phyloP scores from a whole-genome alignment of 2,888 invertebrate genomes.

The Conops quadrifasciatus region DNA sequence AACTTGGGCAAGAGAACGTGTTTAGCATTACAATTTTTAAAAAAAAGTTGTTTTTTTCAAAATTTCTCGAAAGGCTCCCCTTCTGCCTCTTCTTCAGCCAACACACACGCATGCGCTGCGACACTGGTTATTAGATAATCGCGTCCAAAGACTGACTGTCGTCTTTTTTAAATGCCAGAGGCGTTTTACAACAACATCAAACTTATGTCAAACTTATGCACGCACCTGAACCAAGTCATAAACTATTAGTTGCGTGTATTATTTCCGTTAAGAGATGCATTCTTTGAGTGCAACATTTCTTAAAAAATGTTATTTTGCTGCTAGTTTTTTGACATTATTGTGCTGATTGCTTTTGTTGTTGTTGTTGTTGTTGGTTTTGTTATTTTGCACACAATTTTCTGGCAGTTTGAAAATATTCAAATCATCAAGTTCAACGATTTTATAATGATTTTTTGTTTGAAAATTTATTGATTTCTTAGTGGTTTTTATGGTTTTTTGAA shows the following conservation, averaged over 20 bases:
- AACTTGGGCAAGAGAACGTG: slow-evolving; percentile 46
- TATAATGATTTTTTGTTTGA: neutral
- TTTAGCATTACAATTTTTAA: slow-evolving; percentile 43
- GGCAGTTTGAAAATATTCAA: neutral
- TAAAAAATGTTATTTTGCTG: no score
- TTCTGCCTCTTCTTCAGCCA: slow-evolving; percentile 44
- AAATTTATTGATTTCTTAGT: neutral
- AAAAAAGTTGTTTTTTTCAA: slow-evolving; percentile 3
- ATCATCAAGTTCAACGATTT: slow-evolving; percentile 23
- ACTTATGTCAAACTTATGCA: neutral
- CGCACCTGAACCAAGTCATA: neutral
- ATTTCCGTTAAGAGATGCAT: no score
- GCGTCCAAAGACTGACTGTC: slow-evolving; percentile 32
- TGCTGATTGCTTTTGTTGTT: neutral
- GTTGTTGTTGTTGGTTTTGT: neutral
- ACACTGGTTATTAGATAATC: slow-evolving; percentile 53
- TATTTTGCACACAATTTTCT: no score
- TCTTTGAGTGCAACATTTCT: no score
- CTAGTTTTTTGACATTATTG: no score
- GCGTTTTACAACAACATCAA: slow-evolving; percentile 1
- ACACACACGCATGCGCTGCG: slow-evolving; percentile 48
- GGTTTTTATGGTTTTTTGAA: slow-evolving; percentile 6
- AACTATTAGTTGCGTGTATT: neutral
- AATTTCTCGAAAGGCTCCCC: neutral
- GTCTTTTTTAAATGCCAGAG: slow-evolving; percentile 17